Percentiles rank a stretch among this genome's conserved stretches.
These are phyloP conservation scores for Elephas maximus DNA, from an alignment of 2,113 vertebrate genomes.

Conservation along the genomic window DNA sequence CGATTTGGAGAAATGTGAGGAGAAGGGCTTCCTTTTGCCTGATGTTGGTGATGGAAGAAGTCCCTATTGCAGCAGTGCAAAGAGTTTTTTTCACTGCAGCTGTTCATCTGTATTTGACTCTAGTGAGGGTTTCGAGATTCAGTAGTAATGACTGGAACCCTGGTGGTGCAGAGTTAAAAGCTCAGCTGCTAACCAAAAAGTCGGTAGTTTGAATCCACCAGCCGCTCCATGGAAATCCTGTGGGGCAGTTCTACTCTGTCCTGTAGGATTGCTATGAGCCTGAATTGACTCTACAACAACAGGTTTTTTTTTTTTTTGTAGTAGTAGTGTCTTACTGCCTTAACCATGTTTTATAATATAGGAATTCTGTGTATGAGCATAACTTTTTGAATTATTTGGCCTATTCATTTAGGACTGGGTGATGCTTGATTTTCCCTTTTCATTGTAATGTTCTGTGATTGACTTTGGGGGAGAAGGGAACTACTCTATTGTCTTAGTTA, in stretches of 20 bases:
- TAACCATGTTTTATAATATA: neutral
- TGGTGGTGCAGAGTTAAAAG: too few species aligned
- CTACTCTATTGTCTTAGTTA: neutral
- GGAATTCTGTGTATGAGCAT: neutral
- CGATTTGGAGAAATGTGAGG: neutral
- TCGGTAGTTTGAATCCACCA: too few species aligned
- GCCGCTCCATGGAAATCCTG: too few species aligned
- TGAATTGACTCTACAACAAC: too few species aligned
- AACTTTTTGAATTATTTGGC: constrained; percentile 21
- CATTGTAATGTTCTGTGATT: constrained; percentile 36
- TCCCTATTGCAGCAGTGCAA: neutral
- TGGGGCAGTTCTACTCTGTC: too few species aligned
- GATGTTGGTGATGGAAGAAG: constrained; percentile 14
- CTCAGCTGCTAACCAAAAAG: too few species aligned
- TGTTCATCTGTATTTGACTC: constrained; percentile 50
- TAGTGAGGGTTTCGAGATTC: constrained; percentile 56
- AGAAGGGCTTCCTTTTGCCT: neutral
- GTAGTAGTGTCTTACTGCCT: neutral
- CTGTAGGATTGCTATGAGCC: too few species aligned
- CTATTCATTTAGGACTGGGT: neutral
- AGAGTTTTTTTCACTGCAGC: neutral
- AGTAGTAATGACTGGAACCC: neutral
- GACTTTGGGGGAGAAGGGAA: neutral
- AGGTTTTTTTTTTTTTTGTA: too few species aligned
- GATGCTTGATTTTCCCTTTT: constrained; percentile 11